Percentiles rank a stretch among this genome's conserved stretches.
Conservation (phyloP, 2,113 vertebrate genomes). For the Microcebus lehilahytsara region DNA sequence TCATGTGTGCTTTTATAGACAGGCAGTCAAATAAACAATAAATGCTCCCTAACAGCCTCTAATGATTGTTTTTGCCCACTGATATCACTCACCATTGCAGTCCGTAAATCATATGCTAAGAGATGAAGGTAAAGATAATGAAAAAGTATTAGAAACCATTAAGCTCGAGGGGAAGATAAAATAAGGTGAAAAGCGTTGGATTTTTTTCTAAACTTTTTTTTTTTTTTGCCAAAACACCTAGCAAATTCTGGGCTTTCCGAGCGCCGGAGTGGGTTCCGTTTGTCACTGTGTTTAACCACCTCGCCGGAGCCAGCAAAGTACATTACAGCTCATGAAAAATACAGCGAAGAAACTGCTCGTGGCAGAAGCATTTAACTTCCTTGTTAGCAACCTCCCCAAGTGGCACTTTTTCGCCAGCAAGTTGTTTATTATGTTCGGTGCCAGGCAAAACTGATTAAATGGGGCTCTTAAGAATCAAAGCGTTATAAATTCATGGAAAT, state of each 20-base stretch:
- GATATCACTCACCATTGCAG: constrained; percentile 60
- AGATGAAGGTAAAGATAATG: constrained; percentile 70
- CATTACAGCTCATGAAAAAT: constrained; percentile 96
- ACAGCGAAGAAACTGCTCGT: constrained; percentile 93
- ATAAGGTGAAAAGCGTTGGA: constrained; percentile 48
- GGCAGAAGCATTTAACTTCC: constrained; percentile 97
- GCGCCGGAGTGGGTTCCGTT: constrained; percentile 83
- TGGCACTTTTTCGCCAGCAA: constrained; percentile 96
- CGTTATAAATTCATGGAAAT: constrained; percentile 99
- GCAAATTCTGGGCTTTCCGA: constrained; percentile 74
- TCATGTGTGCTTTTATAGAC: constrained; percentile 79
- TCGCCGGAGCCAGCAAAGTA: constrained; percentile 88
- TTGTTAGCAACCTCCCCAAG: constrained; percentile 96
- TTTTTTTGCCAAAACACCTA: constrained; percentile 67
- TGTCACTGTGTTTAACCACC: constrained; percentile 88
- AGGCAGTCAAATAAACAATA: constrained; percentile 82
- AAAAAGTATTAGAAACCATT: constrained; percentile 45
- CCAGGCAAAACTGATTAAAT: constrained; percentile 98
- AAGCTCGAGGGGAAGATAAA: background rate
- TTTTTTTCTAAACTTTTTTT: constrained; percentile 59
- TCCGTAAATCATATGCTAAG: constrained; percentile 64
- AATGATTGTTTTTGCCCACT: constrained; percentile 63
- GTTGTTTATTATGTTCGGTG: constrained; percentile 99
- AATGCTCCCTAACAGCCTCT: constrained; percentile 71
- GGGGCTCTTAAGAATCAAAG: constrained; percentile 98